phyloP scores from a whole-genome alignment of 2,113 vertebrate species.

The Tupaia tana region DNA sequence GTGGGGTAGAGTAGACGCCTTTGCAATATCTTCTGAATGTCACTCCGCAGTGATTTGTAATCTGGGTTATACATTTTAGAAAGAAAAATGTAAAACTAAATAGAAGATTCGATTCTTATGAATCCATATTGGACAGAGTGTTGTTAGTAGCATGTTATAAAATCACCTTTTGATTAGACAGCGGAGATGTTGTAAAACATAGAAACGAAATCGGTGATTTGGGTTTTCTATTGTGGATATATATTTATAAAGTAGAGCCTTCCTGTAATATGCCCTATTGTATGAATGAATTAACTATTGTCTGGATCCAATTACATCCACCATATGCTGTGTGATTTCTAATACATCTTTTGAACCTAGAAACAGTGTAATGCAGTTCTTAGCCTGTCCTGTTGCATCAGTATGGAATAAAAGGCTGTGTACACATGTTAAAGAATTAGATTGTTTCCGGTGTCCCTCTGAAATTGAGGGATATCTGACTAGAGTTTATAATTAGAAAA shows the following conservation, averaged over 20 bases:
- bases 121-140: constrained; percentile 21
- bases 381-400: neutral
- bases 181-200: constrained; percentile 47
- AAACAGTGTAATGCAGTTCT: neutral
- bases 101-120: constrained; percentile 37
- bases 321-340: constrained; percentile 3
- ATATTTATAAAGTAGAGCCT: neutral
- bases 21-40: constrained; percentile 76
- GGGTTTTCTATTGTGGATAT: neutral
- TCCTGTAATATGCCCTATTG: neutral
- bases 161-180: constrained; percentile 63
- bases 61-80: constrained; percentile 49
- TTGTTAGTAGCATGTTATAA: constrained; percentile 57
- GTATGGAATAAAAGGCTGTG: neutral
- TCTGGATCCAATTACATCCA: constrained; percentile 16
- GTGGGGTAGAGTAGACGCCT: constrained; percentile 45
- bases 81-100: constrained; percentile 68
- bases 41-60: constrained; percentile 73
- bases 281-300: constrained; percentile 20
- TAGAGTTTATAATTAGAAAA: constrained; percentile 9
- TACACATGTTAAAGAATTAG: neutral
- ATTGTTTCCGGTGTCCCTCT: neutral
- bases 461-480: neutral
- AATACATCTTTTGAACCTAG: constrained; percentile 9
- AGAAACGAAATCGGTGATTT: constrained; percentile 39